Evolutionary conservation across 1,140 invertebrate genomes (phyloP), one percentile per base, ranked within the genome.

Genomic region (Proales similis): DNA sequence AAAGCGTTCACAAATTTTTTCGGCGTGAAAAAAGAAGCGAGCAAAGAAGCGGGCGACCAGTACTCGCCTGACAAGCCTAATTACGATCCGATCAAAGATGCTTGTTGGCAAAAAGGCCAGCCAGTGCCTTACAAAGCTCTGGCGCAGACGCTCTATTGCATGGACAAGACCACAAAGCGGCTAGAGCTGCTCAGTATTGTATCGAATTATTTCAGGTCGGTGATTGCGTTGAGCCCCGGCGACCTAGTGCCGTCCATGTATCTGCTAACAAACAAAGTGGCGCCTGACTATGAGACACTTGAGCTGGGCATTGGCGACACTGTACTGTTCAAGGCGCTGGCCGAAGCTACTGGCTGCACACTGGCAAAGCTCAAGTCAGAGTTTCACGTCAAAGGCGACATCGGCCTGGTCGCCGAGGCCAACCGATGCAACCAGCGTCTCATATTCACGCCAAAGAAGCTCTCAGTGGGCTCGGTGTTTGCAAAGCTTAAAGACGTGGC

Each of bases 151-250:
- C 14, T 62, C n/a, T 22, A 32, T 48, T 64, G 43, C 43, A 67
- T 48, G 33, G 68, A 63, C 32, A 33, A 63, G 26, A 51, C 47
- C 2, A 32, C 62, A 30, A 49, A 42, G 2, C 47, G 93, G 30
- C 79, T 98, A 43, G 92, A 93, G 76, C 97, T 91, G 68, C 84
- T 97, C 19, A 88, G 95, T 76, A 91, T 91, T 64, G 70, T 98
- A 17, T 82, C 85, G 45, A 97, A 97, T 74, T 97, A 88, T 72
- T 87, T 96, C 32, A 82, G 90, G 20, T 96, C 92, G 0, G 88
- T 94, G 2, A 86, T 94, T 43, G 79, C 85, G 6, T 74, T 95
- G 4, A 87, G 82, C 27, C 89, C 91, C 0, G 81, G 86, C 43
- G 93, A 99, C 75, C 76, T 99, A 11, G 65, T 94, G 38, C 81